Percentiles rank a stretch among this genome's conserved stretches.
phyloP scores from a whole-genome alignment of 1,140 invertebrate species.

The Zaprionus davidi region DNA sequence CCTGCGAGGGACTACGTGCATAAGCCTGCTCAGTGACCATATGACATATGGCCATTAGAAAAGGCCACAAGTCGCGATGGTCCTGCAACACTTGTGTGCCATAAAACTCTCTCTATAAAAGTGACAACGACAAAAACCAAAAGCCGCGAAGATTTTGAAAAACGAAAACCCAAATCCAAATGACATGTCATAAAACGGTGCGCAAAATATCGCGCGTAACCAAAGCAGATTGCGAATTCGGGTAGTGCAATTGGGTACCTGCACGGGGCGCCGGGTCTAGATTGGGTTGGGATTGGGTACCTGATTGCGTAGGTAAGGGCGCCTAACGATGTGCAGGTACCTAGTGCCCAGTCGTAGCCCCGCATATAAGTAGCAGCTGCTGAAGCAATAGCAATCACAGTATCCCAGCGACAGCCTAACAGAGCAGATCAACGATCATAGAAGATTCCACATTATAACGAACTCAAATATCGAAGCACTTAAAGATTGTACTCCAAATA shows the following conservation, averaged over 20 bases:
- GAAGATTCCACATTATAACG: neutral
- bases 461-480: neutral
- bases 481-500: neutral
- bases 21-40: too few relatives aligned
- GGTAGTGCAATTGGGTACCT: neutral
- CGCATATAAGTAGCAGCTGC: neutral
- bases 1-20: too few relatives aligned
- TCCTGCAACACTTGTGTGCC: slow-evolving; percentile 6
- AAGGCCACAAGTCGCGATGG: neutral
- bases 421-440: slow-evolving; percentile 5
- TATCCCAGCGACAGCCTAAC: neutral
- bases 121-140: neutral
- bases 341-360: neutral
- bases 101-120: neutral
- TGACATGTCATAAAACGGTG: slow-evolving; percentile 18
- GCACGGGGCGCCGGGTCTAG: neutral
- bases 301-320: neutral
- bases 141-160: slow-evolving; percentile 16
- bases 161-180: slow-evolving; percentile 23
- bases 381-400: slow-evolving; percentile 13
- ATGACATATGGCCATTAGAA: neutral
- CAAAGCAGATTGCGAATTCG: too few relatives aligned
- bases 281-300: neutral
- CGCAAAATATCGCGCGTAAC: neutral
- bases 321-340: neutral